Evolutionary conservation across 2,797 vertebrate species (phyloP), one percentile per base, ranked within the genome.

Genomic region (Nannoperca obscura): DNA sequence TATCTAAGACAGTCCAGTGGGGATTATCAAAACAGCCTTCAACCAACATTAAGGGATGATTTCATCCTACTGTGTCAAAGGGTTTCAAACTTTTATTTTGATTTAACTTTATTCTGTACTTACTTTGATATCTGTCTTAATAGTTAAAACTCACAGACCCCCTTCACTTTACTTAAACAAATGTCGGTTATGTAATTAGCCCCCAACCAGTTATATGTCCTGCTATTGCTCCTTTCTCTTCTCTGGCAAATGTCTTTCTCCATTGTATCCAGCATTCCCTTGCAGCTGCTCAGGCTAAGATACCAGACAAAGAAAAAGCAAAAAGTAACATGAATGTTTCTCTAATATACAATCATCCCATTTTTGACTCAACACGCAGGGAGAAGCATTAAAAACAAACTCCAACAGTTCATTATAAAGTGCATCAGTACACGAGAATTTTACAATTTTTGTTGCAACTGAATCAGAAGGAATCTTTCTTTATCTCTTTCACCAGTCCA

Each of bases 11-110:
- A 66, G 81, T 69, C 22, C 32, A 20, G 7, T 52, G 7, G 47
- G 57, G 81, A 81, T 87, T 75, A 82, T 50, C 15, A 61, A 63
- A 67, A 32, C 19, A n/a, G n/a, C 58, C 11, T 77, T 62, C 34
- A 46, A 32, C 7, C 66, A 38, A 71, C 63, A 65, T 68, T 1
- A 30, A 61, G 15, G 4, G 15, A 74, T 38, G 36, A 30, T 47
- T 74, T 69, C 12, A 67, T 60, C 30, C 47, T 20, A n/a, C 32
- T 22, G 46, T 64, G 13, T 64, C 15, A 63, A 57, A 57, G 2
- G 22, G 7, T 49, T 38, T 47, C 7, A 50, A 4, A 24, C 22
- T 50, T 32, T 30, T 38, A 22, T 64, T 69, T 53, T 57, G 13
- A 47, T 36, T n/a, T 30, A 24, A 38, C 12, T 32, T 71, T 27